Base-by-base conservation (phyloP, 2,797 vertebrate genomes). In the Zenarchopterus dispar region DNA sequence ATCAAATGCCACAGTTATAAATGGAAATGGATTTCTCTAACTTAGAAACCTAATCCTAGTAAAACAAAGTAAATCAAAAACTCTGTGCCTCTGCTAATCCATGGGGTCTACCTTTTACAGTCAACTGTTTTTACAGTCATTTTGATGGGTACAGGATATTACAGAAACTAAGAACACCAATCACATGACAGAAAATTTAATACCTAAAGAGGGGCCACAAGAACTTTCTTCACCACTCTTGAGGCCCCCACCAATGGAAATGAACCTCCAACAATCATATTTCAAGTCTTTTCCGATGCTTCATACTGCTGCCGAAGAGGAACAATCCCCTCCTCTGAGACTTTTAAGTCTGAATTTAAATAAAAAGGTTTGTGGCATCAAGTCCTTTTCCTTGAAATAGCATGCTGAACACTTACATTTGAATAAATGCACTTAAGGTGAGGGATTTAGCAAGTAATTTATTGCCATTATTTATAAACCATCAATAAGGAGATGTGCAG, bases 261-360 rank as follows among this genome's bases (percentile, higher is more conserved):
- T 65, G 42, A 84, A 76, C 57, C 41, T 43, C 22, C n/a, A 71
- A 28, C 48, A 55, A 68, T 53, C 41, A 57, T 24, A 54, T 44
- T 62, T 59, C 21, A 71, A 59, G 24, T 33, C 56, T 61, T 23
- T 45, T 23, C 47, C 56, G 52, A 60, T 46, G 53, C 45, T 70
- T 18, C 41, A 28, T 22, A 24, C 22, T 11, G 8, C 11, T 16
- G 23, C 28, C 26, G 51, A 13, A 56, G 18, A 56, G 49, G 45
- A 66, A 59, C 19, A 73, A 45, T 44, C 15, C 42, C 26, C 56
- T 33, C 44, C 47, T 21, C 15, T 31, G 51, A 61, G 33, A 36
- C 33, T 13, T 22, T 18, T 31, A 22, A 42, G 16, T 52, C 23
- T 39, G 8, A 13, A 41, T 44, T 3, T 26, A 47, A 41, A 48